These are phyloP conservation scores for Euglossa dilemma DNA, from an alignment of 1,140 invertebrate genomes.

Conservation along the genomic window DNA sequence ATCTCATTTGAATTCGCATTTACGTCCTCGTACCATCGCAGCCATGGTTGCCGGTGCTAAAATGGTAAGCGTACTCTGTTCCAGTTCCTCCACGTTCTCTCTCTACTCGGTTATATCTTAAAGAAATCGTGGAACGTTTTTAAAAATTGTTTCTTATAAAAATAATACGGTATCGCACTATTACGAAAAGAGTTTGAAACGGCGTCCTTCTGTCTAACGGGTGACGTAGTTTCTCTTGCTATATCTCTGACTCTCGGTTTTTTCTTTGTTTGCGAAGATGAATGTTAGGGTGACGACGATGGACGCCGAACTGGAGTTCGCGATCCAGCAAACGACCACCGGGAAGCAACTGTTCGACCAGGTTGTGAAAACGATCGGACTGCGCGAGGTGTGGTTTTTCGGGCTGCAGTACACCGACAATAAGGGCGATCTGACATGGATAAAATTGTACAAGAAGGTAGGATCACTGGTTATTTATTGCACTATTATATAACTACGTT, in stretches of 20 bases:
- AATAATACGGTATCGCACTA: no score
- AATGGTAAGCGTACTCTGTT: conserved; percentile 71
- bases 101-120: no score
- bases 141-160: no score
- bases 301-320: conserved; percentile 99
- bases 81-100: neutral
- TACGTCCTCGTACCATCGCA: conserved; percentile 38
- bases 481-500: neutral
- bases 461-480: conserved; percentile 65
- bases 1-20: conserved; percentile 24
- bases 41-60: conserved; percentile 75
- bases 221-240: conserved; percentile 18
- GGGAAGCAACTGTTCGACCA: conserved; percentile 99
- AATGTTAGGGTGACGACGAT: conserved; percentile 99
- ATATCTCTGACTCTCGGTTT: conserved; percentile 9
- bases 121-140: no score
- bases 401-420: conserved; percentile 99
- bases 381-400: conserved; percentile 99
- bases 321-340: conserved; percentile 99
- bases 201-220: conserved; percentile 28
- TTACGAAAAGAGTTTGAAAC: neutral
- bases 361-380: conserved; percentile 99
- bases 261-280: conserved; percentile 85
- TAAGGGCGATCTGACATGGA: conserved; percentile 98
- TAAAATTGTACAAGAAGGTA: conserved; percentile 99